phyloP scores from a whole-genome alignment of 2,113 vertebrate genomes.

The Labeo rohita region DNA sequence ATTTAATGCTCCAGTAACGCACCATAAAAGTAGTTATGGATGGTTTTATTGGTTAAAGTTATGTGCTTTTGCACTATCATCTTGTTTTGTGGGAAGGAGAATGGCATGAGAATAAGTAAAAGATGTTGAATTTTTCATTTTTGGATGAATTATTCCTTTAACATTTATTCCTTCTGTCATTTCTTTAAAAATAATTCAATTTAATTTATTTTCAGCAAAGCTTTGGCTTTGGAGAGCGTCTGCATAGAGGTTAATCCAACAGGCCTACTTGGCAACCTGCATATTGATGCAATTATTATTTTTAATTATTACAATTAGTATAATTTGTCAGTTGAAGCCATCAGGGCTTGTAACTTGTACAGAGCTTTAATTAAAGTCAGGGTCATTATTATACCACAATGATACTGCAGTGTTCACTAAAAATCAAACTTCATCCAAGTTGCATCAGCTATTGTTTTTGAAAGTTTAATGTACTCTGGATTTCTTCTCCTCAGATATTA shows the following conservation, averaged over 20 bases:
- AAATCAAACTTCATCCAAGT: background rate
- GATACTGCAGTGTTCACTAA: background rate
- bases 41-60: background rate
- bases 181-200: background rate
- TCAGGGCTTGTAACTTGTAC: background rate
- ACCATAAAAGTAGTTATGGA: background rate
- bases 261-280: background rate
- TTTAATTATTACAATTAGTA: background rate
- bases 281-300: slow-evolving; percentile 5
- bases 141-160: background rate
- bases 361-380: background rate
- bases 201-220: background rate
- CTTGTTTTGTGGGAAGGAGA: background rate
- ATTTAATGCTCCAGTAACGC: background rate
- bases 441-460: slow-evolving; percentile 6
- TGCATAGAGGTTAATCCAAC: background rate
- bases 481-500: background rate
- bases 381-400: background rate
- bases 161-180: background rate
- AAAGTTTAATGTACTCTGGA: background rate
- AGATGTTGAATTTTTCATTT: background rate
- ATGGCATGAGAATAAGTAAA: background rate
- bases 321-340: background rate
- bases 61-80: background rate
- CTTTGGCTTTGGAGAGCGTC: background rate